Conservation (phyloP, 1,140 invertebrate species). For the Diorhabda carinulata region DNA sequence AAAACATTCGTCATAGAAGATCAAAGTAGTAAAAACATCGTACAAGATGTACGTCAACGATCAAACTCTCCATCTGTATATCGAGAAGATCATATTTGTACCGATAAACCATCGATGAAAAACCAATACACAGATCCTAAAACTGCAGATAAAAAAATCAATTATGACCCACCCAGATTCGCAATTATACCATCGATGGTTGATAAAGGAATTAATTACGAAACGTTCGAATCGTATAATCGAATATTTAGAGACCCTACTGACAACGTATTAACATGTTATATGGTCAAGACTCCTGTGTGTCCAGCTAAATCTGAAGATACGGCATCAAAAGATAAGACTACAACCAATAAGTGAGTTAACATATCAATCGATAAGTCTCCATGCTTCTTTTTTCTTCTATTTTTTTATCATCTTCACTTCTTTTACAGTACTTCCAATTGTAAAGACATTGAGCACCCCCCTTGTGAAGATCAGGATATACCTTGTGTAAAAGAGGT, state of each 20-base stretch:
- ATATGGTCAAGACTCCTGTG: background rate
- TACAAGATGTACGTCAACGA: background rate
- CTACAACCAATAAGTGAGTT: too few species aligned
- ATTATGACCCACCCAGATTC: background rate
- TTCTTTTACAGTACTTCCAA: background rate
- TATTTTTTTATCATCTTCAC: too few species aligned
- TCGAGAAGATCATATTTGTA: background rate
- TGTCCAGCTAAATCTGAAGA: background rate
- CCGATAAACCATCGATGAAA: background rate
- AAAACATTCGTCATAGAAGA: background rate
- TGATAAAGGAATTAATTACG: background rate
- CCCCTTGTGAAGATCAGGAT: background rate
- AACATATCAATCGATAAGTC: too few species aligned
- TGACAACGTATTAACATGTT: background rate
- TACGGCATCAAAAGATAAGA: background rate
- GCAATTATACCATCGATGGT: background rate
- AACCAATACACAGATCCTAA: background rate
- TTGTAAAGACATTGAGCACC: background rate
- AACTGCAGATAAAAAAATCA: background rate
- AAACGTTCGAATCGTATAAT: background rate
- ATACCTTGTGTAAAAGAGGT: background rate
- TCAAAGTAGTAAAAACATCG: background rate
- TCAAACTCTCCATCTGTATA: background rate
- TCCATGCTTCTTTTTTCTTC: too few species aligned
- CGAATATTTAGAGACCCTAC: background rate